Base-by-base conservation (phyloP, 2,113 vertebrate genomes). In the Sylvietta virens region DNA sequence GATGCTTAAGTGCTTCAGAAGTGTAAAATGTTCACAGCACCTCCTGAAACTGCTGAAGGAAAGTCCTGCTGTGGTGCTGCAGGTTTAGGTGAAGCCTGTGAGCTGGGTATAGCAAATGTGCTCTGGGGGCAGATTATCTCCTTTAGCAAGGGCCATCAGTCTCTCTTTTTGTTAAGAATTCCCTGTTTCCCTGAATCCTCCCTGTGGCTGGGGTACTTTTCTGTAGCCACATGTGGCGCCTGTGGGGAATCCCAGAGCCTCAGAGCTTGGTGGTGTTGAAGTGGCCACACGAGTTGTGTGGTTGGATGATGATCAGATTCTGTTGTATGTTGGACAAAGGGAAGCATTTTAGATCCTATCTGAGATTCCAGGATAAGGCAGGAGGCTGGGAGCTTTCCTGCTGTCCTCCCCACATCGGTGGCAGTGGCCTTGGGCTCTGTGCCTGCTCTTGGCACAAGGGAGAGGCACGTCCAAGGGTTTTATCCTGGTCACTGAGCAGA, bases 141-240 rank as follows among this genome's bases (percentile, higher is more conserved):
- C 67, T 37, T 19, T 26, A 9, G 66, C 66, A 76, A 60, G 44
- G 26, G 11, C 27, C 48, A 1, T 30, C 54, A 7, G 33, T 24
- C 30, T 56, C 31, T 2, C 0, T 22, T 50, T 39, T n/a, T 39
- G 31, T 24, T 19, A 33, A 26, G 22, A 69, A 45, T 71, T 74
- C 48, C 53, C 39, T 33, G 15, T 53, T 66, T 62, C 33, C 30
- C 27, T 85, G 79, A 10, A 20, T 50, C 54, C 31, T 73, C 10
- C 60, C 65, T 0, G 0, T 20, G 30, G 17, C 0, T 67, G 30
- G 28, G 57, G 15, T 27, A 9, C 6, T 64, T 92, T 57, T 54
- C 48, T 0, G 0, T 26, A n/a, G 60, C 42, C 51, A 15, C 15
- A 3, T 7, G 1, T 3, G 3, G 40, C 0, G 0, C 64, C 8